These are phyloP conservation scores for Charanyca ferruginea DNA, from an alignment of 2,888 invertebrate species.

Conservation along the genomic window DNA sequence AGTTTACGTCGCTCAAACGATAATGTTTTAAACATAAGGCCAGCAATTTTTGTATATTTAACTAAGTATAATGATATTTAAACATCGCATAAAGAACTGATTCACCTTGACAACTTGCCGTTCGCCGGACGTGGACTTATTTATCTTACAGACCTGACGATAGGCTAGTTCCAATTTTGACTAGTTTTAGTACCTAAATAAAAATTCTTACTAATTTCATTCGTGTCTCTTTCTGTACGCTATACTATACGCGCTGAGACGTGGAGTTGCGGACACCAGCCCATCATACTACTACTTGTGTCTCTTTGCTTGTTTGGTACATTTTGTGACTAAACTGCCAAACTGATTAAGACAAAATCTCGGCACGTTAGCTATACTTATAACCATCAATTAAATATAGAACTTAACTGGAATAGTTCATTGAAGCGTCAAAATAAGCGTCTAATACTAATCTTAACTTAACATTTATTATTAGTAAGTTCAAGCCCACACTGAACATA, in stretches of 20 bases:
- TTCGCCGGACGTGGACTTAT: slow-evolving; percentile 54
- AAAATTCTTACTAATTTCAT: not conserved
- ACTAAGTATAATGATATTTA: slow-evolving; percentile 50
- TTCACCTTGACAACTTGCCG: slow-evolving; percentile 56
- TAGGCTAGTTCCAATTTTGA: slow-evolving; percentile 19
- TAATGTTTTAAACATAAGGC: slow-evolving; percentile 50
- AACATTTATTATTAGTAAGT: not conserved
- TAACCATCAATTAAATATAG: not conserved
- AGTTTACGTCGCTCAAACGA: slow-evolving; percentile 22
- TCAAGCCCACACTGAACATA: not conserved
- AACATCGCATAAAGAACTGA: slow-evolving; percentile 48
- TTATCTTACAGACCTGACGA: slow-evolving; percentile 45
- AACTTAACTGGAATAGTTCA: not conserved
- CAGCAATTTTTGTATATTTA: slow-evolving; percentile 36
- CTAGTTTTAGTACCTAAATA: slow-evolving; percentile 13
- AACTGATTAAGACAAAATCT: not conserved
- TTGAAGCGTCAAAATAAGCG: no score
- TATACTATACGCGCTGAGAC: no score
- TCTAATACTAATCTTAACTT: not conserved
- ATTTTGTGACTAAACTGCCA: not conserved
- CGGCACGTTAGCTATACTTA: not conserved
- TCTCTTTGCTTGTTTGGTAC: no score
- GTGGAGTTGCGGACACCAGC: no score
- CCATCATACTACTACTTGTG: no score
- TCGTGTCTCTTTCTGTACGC: no score